A percentile compares a stretch with the other conserved stretches of the same genome.
Conservation (phyloP, 2,797 vertebrate species). For the Salarias fasciatus region DNA sequence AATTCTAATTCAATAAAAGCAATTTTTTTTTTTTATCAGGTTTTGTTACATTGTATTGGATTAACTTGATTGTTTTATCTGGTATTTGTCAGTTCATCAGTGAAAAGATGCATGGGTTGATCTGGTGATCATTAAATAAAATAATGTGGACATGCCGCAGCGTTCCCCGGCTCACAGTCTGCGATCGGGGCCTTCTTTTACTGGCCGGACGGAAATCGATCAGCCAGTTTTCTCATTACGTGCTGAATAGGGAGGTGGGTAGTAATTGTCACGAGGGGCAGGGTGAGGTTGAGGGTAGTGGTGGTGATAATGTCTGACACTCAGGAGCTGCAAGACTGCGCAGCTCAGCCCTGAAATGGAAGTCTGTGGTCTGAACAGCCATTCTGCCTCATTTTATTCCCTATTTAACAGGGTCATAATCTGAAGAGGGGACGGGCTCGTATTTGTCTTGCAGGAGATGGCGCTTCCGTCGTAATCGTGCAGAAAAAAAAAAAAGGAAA, state of each 20-base stretch:
- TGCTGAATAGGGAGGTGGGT: constrained; percentile 82
- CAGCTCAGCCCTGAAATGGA: constrained; percentile 68
- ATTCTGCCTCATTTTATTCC: constrained; percentile 69
- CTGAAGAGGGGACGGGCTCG: constrained; percentile 44
- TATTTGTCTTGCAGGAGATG: constrained; percentile 47
- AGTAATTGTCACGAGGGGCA: constrained; percentile 83
- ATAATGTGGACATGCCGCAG: too few species aligned
- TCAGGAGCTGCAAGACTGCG: constrained; percentile 73
- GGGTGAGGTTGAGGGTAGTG: constrained; percentile 80
- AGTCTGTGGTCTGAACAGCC: constrained; percentile 64
- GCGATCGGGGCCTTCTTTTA: constrained; percentile 70
- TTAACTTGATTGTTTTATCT: too few species aligned
- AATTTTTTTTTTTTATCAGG: too few species aligned
- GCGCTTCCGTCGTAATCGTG: constrained; percentile 33
- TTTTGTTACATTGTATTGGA: too few species aligned
- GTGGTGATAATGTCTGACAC: constrained; percentile 78
- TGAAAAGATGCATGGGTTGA: too few species aligned
- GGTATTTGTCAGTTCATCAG: too few species aligned
- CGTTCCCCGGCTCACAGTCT: constrained; percentile 40
- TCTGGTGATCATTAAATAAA: too few species aligned
- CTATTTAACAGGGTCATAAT: constrained; percentile 69
- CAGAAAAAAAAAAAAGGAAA: not conserved
- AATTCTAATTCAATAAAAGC: too few species aligned
- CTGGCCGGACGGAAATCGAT: constrained; percentile 81
- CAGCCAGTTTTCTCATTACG: constrained; percentile 84